Evolutionary conservation across 2,888 invertebrate species (phyloP).

Genomic region (Tortrix viridana): DNA sequence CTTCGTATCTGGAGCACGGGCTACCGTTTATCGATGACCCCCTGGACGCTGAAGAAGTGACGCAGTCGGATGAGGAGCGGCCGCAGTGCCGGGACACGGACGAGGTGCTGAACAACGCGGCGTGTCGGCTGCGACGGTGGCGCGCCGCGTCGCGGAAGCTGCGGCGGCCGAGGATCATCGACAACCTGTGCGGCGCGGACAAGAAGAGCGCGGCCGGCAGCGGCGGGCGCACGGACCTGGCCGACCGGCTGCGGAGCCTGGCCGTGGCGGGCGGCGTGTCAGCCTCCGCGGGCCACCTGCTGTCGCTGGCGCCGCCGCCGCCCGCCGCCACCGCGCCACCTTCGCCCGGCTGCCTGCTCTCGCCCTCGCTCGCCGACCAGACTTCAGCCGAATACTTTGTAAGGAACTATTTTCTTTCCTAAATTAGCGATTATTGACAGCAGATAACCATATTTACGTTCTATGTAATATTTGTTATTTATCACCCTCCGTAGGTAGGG

Average conservation of each 20-base stretch:
- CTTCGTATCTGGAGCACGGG: conserved; percentile 55
- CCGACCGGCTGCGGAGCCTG: conserved; percentile 72
- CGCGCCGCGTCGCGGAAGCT: conserved; percentile 80
- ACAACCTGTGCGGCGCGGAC: conserved; percentile 70
- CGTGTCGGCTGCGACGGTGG: conserved; percentile 78
- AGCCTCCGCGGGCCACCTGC: conserved; percentile 74
- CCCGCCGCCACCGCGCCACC: conserved; percentile 78
- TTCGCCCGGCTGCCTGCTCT: conserved; percentile 75
- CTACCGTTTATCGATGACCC: conserved; percentile 75
- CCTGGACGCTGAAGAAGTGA: conserved; percentile 54
- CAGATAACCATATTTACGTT: neutral
- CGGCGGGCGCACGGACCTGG: conserved; percentile 74
- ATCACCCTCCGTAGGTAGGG: no score
- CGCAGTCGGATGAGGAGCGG: conserved; percentile 68
- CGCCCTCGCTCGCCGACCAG: conserved; percentile 76
- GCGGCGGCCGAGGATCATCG: conserved; percentile 75
- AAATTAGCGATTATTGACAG: neutral
- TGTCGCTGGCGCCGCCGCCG: conserved; percentile 75
- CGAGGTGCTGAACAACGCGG: conserved; percentile 73
- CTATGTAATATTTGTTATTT: no score
- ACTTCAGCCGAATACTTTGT: conserved; percentile 75
- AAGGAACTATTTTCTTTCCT: conserved; percentile 49
- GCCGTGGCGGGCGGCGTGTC: conserved; percentile 78
- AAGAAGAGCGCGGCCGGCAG: conserved; percentile 56
- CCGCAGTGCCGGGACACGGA: conserved; percentile 63